phyloP scores from a whole-genome alignment of 1,140 invertebrate species.

The Drosophila triauraria region DNA sequence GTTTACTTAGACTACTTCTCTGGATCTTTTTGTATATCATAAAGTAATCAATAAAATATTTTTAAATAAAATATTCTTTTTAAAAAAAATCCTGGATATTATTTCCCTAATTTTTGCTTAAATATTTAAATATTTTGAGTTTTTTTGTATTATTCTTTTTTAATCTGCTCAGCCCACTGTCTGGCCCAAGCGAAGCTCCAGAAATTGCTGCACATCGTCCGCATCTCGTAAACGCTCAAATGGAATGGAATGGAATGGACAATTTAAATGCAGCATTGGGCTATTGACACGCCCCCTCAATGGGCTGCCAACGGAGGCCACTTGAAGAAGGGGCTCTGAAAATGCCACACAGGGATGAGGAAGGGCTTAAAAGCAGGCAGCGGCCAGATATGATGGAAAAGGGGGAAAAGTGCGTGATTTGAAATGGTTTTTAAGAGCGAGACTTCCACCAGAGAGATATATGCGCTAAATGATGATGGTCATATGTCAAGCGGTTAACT shows the following conservation, averaged over 20 bases:
- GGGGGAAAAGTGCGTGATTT: constrained; percentile 53
- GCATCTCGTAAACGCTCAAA: constrained; percentile 65
- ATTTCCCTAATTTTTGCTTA: neutral
- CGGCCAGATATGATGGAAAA: neutral
- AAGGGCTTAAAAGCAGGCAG: neutral
- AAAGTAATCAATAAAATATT: too few relatives aligned
- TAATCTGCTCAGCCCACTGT: neutral
- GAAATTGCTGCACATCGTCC: constrained; percentile 64
- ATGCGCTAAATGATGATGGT: constrained; percentile 65
- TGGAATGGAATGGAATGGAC: constrained; percentile 65
- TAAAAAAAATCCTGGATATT: too few relatives aligned
- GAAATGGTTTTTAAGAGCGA: constrained; percentile 65
- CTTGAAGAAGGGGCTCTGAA: neutral
- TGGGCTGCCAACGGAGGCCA: constrained; percentile 44
- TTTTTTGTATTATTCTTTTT: neutral
- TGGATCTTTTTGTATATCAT: neutral
- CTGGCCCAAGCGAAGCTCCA: constrained; percentile 3
- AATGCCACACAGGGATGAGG: neutral
- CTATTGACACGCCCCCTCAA: constrained; percentile 72
- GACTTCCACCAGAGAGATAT: constrained; percentile 33
- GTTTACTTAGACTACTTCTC: too few relatives aligned
- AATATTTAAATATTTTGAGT: too few relatives aligned
- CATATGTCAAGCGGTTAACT: constrained; percentile 71
- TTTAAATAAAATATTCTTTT: too few relatives aligned
- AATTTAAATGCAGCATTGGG: constrained; percentile 69